Percentiles rank a stretch among this genome's conserved stretches.
Evolutionary conservation across 2,888 invertebrate species (phyloP).

Genomic region (Philereme vetulata): DNA sequence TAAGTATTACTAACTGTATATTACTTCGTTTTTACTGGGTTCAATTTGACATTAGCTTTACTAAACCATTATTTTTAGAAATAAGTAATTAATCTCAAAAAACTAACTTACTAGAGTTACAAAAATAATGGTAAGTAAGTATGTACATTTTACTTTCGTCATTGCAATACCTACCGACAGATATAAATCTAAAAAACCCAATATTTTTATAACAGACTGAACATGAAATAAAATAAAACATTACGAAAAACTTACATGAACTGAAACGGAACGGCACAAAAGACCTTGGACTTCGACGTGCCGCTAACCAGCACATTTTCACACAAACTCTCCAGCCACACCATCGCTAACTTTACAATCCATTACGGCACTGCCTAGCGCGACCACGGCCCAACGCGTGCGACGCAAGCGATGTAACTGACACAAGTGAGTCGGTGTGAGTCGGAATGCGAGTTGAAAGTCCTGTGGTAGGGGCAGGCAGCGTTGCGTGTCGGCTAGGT

Average conservation of each 20-base stretch:
- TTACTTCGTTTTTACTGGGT: too few species aligned
- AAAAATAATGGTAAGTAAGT: too few species aligned
- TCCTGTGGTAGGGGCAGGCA: slow-evolving; percentile 68
- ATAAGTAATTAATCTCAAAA: too few species aligned
- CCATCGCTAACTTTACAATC: slow-evolving; percentile 47
- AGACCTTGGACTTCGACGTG: slow-evolving; percentile 72
- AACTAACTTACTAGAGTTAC: too few species aligned
- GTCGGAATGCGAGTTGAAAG: slow-evolving; percentile 53
- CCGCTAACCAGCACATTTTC: slow-evolving; percentile 56
- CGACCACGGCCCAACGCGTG: slow-evolving; percentile 46
- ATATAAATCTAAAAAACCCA: too few species aligned
- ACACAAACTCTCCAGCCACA: slow-evolving; percentile 43
- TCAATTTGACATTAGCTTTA: too few species aligned
- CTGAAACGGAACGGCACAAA: slow-evolving; percentile 58
- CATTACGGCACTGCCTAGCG: slow-evolving; percentile 60
- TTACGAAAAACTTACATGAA: slow-evolving; percentile 52
- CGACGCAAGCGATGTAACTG: slow-evolving; percentile 48
- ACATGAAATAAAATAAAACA: slow-evolving; percentile 22
- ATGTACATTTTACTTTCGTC: too few species aligned
- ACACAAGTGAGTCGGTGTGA: slow-evolving; percentile 47
- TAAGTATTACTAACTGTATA: too few species aligned
- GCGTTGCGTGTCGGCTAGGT: slow-evolving; percentile 72
- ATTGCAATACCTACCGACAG: too few species aligned
- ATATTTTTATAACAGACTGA: too few species aligned
- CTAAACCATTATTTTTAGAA: too few species aligned